Conservation (phyloP, 1,140 invertebrate species). For the Chelonus insularis region DNA sequence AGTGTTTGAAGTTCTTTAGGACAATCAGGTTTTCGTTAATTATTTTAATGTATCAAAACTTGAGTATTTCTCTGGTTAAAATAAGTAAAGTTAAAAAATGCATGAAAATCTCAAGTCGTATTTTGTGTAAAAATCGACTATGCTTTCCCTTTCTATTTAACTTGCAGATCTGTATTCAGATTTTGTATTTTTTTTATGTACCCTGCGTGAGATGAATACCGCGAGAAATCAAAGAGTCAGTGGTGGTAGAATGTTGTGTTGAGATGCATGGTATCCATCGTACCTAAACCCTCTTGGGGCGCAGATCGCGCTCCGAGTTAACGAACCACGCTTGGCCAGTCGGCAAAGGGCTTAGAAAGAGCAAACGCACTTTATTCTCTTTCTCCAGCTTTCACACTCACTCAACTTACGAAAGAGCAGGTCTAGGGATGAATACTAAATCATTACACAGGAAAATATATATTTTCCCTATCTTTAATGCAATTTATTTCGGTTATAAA, state of each 20-base stretch:
- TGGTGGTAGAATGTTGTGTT: neutral
- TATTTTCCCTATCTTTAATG: no score
- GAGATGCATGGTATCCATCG: neutral
- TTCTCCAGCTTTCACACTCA: neutral
- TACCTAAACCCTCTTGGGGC: neutral
- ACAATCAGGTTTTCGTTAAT: no score
- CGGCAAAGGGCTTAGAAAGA: slow-evolving; percentile 7
- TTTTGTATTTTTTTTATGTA: neutral
- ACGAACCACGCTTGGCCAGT: slow-evolving; percentile 8
- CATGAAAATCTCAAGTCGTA: no score
- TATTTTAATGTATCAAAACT: no score
- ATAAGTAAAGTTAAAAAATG: no score
- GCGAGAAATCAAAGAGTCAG: slow-evolving; percentile 1
- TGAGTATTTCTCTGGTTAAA: no score
- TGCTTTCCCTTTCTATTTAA: no score
- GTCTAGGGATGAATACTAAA: no score
- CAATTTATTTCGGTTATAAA: no score
- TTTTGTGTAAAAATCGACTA: no score
- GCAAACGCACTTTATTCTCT: neutral
- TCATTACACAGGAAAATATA: no score
- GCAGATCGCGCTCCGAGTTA: slow-evolving; percentile 1
- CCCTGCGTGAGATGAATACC: slow-evolving; percentile 1
- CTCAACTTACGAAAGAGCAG: neutral
- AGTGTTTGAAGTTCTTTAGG: no score
- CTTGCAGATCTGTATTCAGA: neutral